Base-by-base conservation (phyloP, 1,140 invertebrate genomes). In the Steinernema khuongi region DNA sequence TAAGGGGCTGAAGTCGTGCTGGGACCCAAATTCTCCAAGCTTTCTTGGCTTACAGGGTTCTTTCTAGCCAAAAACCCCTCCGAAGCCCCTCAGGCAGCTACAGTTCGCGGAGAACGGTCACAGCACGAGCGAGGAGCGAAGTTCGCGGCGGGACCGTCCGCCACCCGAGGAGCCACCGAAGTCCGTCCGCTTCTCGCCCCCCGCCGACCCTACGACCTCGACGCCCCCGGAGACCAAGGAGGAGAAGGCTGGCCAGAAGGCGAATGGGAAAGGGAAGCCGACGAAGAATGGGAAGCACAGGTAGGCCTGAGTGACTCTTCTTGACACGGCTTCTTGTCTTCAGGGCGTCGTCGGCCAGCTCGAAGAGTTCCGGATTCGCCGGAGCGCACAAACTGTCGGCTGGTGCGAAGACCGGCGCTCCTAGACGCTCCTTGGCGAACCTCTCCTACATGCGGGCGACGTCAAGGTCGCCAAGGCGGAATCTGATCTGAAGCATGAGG, bases 211-310 rank as follows among this genome's bases (percentile, higher is more conserved):
- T 14, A 60, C 11, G 11, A 60, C 50, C 19, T 60, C 50, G 4
- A n/a, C 50, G 19, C 7, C 50, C 4, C 11, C 50, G 4, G 50
- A 60, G 22, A 60, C 14, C 4, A 22, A 60, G 22, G 14, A 14
- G 7, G 7, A 14, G 50, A 60, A 60, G 26, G 26, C 11, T 26
- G 7, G 7, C 4, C 11, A 11, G 50, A 60, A 60, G 22, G 50
- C 22, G 19, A 60, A 26, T 22, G 50, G 50, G 2, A 26, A 2
- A 22, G 22, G 2, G 11, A 60, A 60, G 26, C 7, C 50, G 19
- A 22, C 26, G 50, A 60, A 60, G 19, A 60, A 60, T 26, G 50
- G 50, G 50, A 60, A 60, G 50, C 50, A 60, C 50, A 60, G 50
- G 50, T 60, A 22, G 26, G 50, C 14, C 14, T 11, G 2, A 4